These are phyloP conservation scores for Toxonevra muliebris DNA, from an alignment of 2,888 invertebrate genomes.

Conservation along the genomic window DNA sequence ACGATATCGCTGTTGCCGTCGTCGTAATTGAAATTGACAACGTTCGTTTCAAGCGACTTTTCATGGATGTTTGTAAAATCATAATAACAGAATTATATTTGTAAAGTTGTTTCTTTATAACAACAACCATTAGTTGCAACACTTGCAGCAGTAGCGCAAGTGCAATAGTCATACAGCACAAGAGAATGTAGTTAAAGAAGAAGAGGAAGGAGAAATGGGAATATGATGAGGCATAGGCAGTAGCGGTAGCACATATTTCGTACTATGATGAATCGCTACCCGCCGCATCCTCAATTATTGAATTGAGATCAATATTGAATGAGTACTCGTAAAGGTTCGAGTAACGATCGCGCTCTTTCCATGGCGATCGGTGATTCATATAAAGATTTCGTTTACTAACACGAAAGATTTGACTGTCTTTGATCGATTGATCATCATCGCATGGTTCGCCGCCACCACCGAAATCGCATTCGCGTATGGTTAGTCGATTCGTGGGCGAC, in stretches of 20 bases:
- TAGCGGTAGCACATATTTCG: slow-evolving; percentile 42
- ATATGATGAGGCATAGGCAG: slow-evolving; percentile 3
- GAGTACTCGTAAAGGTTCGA: slow-evolving; percentile 66
- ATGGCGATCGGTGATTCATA: slow-evolving; percentile 65
- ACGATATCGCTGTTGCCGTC: too few species aligned
- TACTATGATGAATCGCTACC: slow-evolving; percentile 66
- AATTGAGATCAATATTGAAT: slow-evolving; percentile 65
- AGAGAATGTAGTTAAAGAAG: neutral
- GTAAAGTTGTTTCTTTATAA: neutral
- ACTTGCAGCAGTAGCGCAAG: neutral
- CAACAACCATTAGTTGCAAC: neutral
- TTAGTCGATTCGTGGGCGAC: slow-evolving; percentile 63
- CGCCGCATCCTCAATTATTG: slow-evolving; percentile 65
- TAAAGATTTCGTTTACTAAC: slow-evolving; percentile 66
- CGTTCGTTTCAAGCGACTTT: too few species aligned
- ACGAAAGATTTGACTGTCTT: slow-evolving; percentile 66
- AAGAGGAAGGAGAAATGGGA: neutral
- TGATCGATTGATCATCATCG: slow-evolving; percentile 64
- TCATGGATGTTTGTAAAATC: too few species aligned
- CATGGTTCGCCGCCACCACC: slow-evolving; percentile 66
- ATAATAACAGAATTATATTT: neutral
- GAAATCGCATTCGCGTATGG: slow-evolving; percentile 65
- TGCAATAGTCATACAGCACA: neutral
- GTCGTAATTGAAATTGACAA: too few species aligned
- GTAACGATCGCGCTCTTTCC: slow-evolving; percentile 64